Evolutionary conservation across 2,113 vertebrate species (phyloP), one percentile per base, ranked within the genome.

Genomic region (Neolamprologus devosi): DNA sequence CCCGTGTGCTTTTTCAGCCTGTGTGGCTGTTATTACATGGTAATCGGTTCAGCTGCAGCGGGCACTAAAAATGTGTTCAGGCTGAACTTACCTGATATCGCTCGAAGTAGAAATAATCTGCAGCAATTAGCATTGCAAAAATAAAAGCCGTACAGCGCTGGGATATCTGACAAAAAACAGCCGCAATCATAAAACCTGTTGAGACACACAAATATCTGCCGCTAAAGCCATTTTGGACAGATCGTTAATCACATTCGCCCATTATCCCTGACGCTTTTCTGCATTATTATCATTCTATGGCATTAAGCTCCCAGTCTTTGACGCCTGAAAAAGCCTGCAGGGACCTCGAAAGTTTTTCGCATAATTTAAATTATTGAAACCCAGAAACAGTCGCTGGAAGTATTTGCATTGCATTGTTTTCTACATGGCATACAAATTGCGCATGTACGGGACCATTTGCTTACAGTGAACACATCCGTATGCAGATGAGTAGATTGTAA

Each of bases 21-120:
- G 87, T 88, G 87, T 81, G 91, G 83, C 82, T 90, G 80, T 55
- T 85, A 68, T 90, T 89, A 89, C 73, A 49, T 6, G 70, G 37
- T 33, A 78, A 90, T 91, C 82, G n/a, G 83, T 54, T 47, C 30
- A 13, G 83, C 85, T 80, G 86, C 58, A 55, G 45, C 2, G 5
- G 13, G 42, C 82, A 7, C 45, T 65, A 1, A 4, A 33, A 78
- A 37, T 21, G 5, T 14, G 45, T 19, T 55, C 45, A 12, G 33
- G 80, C 53, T 49, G 26, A 81, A 1, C 45, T 11, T 1, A 65
- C 65, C 37, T 33, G 73, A 81, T 78, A 23, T 37, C 33, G 58
- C 8, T 35, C 12, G 19, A 78, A 57, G n/a, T 11, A 42, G 7
- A 79, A 70, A 35, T 65, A 19, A 83, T 57, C 75, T 11, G 21